Base-by-base conservation (phyloP, 2,888 invertebrate species). In the Scotopteryx bipunctaria region DNA sequence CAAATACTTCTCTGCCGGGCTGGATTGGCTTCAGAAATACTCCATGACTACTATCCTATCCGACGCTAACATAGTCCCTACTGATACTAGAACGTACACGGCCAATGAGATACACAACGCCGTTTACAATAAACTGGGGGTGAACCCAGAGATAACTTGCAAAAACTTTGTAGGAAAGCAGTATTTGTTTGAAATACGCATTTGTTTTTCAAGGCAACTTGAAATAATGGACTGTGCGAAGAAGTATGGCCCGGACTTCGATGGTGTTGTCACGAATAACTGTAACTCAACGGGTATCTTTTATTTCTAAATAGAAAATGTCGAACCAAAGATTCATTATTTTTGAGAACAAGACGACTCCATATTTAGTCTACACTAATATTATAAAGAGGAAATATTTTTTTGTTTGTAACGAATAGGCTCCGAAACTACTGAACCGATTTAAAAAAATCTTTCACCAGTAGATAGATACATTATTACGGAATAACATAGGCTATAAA, bases 161-260 rank as follows among this genome's bases (percentile, higher is more conserved):
- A 76, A 91, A 3, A 83, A 83, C 25, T 93, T 94, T 71, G 80
- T 90, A 0, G 91, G 91, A 9, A 76, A 91, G 6, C 91, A 92
- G 0, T 93, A 92, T 67, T 67, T 96, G 23, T 91, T 92, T 35
- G 95, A 96, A 74, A 91, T 96, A 23, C 87, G 94, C 17, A 89
- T 96, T 45, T 96, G 96, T 67, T 93, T 96, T 58, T 89, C 93
- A 70, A 95, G 94, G 68, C 73, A 80, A 0, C 74, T 96, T 27
- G 75, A 92, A 13, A 64, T 94, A 5, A 90, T 92, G 4, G 92
- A 95, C 69, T 96, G 95, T 68, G 16, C 38, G 17, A n/a, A 38
- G 14, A 5, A 40, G 29, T 14, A 15, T 17, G n/a, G n/a, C n/a
- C n/a, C n/a, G n/a, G n/a, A n/a, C n/a, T n/a, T n/a, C n/a, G n/a